Evolutionary conservation across 2,113 vertebrate genomes (phyloP).

Genomic region (Psophia crepitans): DNA sequence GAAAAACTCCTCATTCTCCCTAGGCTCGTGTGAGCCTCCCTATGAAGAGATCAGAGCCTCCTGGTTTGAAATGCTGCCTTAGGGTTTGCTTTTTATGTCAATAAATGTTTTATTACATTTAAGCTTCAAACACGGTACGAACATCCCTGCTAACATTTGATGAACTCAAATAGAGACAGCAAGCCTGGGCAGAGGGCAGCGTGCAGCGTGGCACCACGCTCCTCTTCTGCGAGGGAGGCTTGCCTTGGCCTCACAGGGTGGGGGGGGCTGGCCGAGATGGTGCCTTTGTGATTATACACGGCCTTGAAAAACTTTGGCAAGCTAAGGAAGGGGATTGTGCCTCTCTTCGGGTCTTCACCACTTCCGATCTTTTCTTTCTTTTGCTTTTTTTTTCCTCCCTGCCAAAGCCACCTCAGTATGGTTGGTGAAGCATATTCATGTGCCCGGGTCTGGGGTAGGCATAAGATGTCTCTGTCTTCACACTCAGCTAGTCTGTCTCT

Average conservation of each 20-base stretch:
- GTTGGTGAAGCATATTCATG: background rate
- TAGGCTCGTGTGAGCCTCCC: constrained; percentile 38
- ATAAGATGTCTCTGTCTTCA: background rate
- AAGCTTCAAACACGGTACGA: constrained; percentile 25
- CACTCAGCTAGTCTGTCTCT: background rate
- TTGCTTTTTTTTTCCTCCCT: background rate
- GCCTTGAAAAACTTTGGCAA: background rate
- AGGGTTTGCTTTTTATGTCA: constrained; percentile 63
- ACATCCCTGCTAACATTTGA: constrained; percentile 37
- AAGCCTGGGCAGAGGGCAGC: background rate
- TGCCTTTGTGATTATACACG: background rate
- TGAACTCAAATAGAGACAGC: background rate
- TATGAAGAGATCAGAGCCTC: constrained; percentile 53
- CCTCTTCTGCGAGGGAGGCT: background rate
- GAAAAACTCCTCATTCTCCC: constrained; percentile 44
- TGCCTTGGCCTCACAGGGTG: background rate
- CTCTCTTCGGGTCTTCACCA: background rate
- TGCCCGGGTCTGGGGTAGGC: background rate
- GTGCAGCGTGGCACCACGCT: background rate
- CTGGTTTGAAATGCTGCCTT: constrained; percentile 46
- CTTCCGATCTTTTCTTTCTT: background rate
- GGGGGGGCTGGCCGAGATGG: background rate
- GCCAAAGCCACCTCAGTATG: background rate
- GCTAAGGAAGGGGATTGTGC: background rate
- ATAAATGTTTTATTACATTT: constrained; percentile 65